Evolutionary conservation across 2,113 vertebrate species (phyloP).

Genomic region (Todiramphus saurophagus): DNA sequence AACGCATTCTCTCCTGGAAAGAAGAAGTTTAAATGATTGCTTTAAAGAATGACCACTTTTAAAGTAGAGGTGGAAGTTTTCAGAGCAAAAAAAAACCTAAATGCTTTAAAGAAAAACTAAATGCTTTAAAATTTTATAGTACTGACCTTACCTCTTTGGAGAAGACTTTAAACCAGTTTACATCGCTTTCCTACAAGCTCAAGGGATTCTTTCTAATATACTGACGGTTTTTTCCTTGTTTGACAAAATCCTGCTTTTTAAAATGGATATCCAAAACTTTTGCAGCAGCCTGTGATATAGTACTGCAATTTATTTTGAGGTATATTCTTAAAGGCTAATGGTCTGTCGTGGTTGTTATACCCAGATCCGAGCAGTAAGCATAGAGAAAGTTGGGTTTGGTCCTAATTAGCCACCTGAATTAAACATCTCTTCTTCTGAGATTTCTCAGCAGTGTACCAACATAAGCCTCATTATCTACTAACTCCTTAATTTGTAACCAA

Average conservation of each 20-base stretch:
- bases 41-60: background rate
- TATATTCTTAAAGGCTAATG: background rate
- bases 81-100: background rate
- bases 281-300: background rate
- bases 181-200: background rate
- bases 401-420: background rate
- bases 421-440: constrained; percentile 3
- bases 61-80: background rate
- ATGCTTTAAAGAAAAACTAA: background rate
- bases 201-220: background rate
- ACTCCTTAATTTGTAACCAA: constrained; percentile 21
- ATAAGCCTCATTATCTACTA: constrained; percentile 10
- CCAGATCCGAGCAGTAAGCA: background rate
- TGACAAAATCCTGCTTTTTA: rapidly evolving
- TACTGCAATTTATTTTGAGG: background rate
- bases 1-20: constrained; percentile 81
- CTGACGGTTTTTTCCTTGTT: background rate
- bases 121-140: rapidly evolving
- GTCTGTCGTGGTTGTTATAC: background rate
- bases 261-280: background rate
- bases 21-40: background rate
- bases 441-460: background rate
- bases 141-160: background rate
- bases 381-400: background rate
- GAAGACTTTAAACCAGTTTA: background rate